Percentiles rank a stretch among this genome's conserved stretches.
Evolutionary conservation across 2,797 vertebrate genomes (phyloP).

Genomic region (Neoniphon sammara): DNA sequence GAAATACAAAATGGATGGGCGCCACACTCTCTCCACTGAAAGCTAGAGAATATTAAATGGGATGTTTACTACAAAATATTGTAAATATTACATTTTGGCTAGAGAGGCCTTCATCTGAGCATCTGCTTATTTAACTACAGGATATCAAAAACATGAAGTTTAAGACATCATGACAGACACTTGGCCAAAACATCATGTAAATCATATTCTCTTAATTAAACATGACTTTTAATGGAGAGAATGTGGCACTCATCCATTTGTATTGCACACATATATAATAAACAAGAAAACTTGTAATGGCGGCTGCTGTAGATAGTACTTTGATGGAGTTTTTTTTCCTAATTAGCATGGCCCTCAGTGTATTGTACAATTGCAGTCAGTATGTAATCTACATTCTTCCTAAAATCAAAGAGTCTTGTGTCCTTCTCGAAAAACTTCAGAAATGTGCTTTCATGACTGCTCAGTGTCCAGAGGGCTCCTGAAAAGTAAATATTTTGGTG

Average conservation of each 20-base stretch:
- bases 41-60: neutral
- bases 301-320: neutral
- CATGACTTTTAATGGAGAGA: too few species aligned
- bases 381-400: neutral
- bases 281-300: too few species aligned
- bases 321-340: slow-evolving; percentile 21
- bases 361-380: neutral
- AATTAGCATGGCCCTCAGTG: slow-evolving; percentile 6
- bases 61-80: neutral
- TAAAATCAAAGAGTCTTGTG: slow-evolving; percentile 11
- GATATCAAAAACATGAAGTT: neutral
- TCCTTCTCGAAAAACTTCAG: slow-evolving; percentile 18
- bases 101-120: neutral
- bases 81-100: too few species aligned
- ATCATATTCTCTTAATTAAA: too few species aligned
- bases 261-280: too few species aligned
- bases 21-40: neutral
- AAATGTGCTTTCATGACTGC: slow-evolving; percentile 26
- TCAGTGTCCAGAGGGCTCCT: slow-evolving; percentile 31
- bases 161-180: too few species aligned
- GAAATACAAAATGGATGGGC: slow-evolving; percentile 1
- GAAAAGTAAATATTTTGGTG: slow-evolving; percentile 36
- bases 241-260: too few species aligned
- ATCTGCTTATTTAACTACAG: neutral
- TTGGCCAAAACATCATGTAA: too few species aligned